phyloP scores from a whole-genome alignment of 2,113 vertebrate genomes.

The Thoracochromis brauschi region DNA sequence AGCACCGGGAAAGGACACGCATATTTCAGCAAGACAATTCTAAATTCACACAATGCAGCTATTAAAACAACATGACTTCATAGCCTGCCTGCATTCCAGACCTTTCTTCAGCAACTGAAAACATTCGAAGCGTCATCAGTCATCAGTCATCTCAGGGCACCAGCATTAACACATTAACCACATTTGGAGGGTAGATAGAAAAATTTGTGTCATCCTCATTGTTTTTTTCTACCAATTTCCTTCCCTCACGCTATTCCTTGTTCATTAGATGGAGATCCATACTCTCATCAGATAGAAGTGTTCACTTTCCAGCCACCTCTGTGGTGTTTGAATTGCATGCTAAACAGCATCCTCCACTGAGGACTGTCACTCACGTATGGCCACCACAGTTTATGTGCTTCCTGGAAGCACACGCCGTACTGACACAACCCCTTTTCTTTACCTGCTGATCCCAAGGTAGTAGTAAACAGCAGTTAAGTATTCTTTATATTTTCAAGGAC shows the following conservation, averaged over 20 bases:
- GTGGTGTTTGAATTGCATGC: constrained; percentile 7
- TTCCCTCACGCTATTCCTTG: neutral
- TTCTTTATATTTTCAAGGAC: neutral
- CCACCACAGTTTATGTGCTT: neutral
- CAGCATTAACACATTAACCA: neutral
- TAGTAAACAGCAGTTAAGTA: neutral
- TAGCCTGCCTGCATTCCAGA: neutral
- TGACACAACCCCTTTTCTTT: neutral
- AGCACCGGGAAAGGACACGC: neutral
- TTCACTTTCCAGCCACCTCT: neutral
- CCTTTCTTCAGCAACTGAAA: neutral
- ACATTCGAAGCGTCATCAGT: neutral
- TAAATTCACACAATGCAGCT: neutral
- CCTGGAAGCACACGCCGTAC: neutral
- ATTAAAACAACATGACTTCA: neutral
- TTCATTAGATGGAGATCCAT: constrained; percentile 28
- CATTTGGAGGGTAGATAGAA: neutral
- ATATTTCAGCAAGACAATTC: neutral
- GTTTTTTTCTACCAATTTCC: neutral
- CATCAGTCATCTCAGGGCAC: neutral
- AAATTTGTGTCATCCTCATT: constrained; percentile 21
- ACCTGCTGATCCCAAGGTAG: neutral
- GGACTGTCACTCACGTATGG: constrained; percentile 18
- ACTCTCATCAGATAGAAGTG: neutral
- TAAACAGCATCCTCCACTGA: constrained; percentile 29